A percentile compares a stretch with the other conserved stretches of the same genome.
phyloP scores from a whole-genome alignment of 2,888 invertebrate genomes.

The Phania funesta region DNA sequence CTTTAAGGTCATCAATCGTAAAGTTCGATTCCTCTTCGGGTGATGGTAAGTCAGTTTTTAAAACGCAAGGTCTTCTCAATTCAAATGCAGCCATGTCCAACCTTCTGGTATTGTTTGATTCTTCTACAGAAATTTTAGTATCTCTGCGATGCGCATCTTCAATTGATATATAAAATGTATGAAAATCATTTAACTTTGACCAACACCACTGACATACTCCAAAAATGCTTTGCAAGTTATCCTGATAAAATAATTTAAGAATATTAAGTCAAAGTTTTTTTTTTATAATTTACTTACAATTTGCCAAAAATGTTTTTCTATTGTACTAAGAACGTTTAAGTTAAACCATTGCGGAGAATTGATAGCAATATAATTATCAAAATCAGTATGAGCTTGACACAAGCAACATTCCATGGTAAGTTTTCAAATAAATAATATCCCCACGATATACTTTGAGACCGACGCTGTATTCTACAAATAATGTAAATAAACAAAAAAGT shows the following conservation, averaged over 20 bases:
- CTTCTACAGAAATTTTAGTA: not conserved
- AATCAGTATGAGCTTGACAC: not conserved
- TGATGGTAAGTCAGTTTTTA: not conserved
- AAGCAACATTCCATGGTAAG: slow-evolving; percentile 4
- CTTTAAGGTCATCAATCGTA: not conserved
- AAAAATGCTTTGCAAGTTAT: not conserved
- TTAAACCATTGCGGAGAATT: slow-evolving; percentile 35
- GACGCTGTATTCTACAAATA: not conserved
- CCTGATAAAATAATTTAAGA: slow-evolving; percentile 8
- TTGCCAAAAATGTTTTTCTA: slow-evolving; percentile 51
- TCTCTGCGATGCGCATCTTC: slow-evolving; percentile 66
- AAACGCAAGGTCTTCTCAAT: not conserved
- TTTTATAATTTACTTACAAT: slow-evolving; percentile 28
- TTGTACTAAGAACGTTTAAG: not conserved
- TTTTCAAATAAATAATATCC: not conserved
- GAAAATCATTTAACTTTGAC: slow-evolving; percentile 71
- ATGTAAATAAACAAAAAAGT: not conserved
- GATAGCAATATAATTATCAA: not conserved
- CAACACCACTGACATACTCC: slow-evolving; percentile 72
- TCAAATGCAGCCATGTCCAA: not conserved
- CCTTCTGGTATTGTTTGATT: not conserved
- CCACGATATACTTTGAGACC: too few relatives aligned
- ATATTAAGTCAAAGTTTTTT: not conserved
- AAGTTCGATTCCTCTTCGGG: not conserved
- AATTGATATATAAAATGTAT: slow-evolving; percentile 71